A percentile compares a stretch with the other conserved stretches of the same genome.
phyloP scores from a whole-genome alignment of 2,888 invertebrate genomes.

The Agrenia bidenticulata region DNA sequence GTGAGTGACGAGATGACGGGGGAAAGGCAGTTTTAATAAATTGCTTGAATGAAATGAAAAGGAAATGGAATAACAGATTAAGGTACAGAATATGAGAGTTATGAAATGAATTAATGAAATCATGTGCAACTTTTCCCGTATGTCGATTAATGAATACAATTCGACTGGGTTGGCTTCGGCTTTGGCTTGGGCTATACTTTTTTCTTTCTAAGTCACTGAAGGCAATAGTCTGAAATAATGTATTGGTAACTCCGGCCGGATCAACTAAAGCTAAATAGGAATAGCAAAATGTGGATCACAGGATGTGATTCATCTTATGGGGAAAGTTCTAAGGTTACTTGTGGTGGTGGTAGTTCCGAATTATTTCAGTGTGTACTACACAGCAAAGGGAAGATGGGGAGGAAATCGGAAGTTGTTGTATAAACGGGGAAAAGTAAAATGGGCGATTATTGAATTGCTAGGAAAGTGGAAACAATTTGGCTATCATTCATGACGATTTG shows the following conservation, averaged over 20 bases:
- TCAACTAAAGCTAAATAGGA: too few relatives aligned
- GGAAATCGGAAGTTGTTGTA: slow-evolving; percentile 15
- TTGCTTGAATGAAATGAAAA: slow-evolving; percentile 11
- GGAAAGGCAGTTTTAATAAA: slow-evolving; percentile 19
- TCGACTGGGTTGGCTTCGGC: too few relatives aligned
- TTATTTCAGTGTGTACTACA: not conserved
- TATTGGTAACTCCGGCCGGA: too few relatives aligned
- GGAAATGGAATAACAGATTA: slow-evolving; percentile 2
- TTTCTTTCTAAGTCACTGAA: too few relatives aligned
- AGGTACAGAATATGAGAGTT: not conserved
- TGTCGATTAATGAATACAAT: not conserved
- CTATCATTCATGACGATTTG: not conserved
- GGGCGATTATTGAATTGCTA: not conserved
- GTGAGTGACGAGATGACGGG: not conserved
- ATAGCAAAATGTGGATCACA: not conserved
- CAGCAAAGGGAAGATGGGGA: not conserved
- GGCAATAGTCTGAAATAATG: too few relatives aligned
- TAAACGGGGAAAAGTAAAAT: not conserved
- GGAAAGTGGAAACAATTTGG: too few relatives aligned
- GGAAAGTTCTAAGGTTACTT: slow-evolving; percentile 2
- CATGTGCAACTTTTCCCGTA: slow-evolving; percentile 8
- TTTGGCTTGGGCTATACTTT: too few relatives aligned
- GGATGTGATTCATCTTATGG: slow-evolving; percentile 2
- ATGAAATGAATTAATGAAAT: not conserved
- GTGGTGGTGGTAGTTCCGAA: not conserved